These are phyloP conservation scores for Ooceraea biroi DNA, from an alignment of 1,140 invertebrate genomes.

Conservation along the genomic window DNA sequence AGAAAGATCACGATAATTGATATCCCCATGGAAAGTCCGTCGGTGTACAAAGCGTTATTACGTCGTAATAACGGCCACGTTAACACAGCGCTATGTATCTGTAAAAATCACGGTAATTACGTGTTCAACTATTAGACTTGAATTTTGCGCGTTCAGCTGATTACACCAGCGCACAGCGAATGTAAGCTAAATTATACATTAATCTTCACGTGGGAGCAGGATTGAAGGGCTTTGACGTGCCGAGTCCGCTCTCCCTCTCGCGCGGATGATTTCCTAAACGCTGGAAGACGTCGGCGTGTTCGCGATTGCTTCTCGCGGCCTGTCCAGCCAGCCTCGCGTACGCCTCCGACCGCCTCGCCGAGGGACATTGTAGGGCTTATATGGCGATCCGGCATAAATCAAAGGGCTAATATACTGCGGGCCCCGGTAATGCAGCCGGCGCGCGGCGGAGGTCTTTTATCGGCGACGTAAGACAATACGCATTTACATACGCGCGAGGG, in stretches of 20 bases:
- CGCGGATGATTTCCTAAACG: slow-evolving; percentile 17
- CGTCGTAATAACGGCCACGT: neutral
- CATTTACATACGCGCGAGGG: slow-evolving; percentile 83
- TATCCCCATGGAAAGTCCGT: neutral
- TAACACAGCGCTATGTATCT: neutral
- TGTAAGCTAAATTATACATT: neutral
- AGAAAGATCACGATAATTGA: slow-evolving; percentile 23
- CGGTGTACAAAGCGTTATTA: neutral
- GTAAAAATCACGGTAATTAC: neutral
- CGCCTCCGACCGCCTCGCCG: slow-evolving; percentile 36
- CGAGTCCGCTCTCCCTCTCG: too few species aligned
- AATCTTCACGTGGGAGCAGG: neutral
- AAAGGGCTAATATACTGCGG: slow-evolving; percentile 85
- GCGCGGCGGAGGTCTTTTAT: slow-evolving; percentile 83
- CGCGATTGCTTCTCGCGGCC: neutral
- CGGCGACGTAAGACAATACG: slow-evolving; percentile 84
- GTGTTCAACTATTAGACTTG: too few species aligned
- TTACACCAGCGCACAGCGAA: neutral
- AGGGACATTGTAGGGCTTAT: slow-evolving; percentile 79
- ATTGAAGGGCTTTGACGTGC: neutral
- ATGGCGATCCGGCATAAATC: slow-evolving; percentile 83
- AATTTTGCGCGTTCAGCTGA: too few species aligned
- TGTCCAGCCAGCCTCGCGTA: neutral
- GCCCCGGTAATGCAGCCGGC: slow-evolving; percentile 81
- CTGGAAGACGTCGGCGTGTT: slow-evolving; percentile 2